Evolutionary conservation across 2,113 vertebrate genomes (phyloP).

Genomic region (Isurus oxyrinchus): DNA sequence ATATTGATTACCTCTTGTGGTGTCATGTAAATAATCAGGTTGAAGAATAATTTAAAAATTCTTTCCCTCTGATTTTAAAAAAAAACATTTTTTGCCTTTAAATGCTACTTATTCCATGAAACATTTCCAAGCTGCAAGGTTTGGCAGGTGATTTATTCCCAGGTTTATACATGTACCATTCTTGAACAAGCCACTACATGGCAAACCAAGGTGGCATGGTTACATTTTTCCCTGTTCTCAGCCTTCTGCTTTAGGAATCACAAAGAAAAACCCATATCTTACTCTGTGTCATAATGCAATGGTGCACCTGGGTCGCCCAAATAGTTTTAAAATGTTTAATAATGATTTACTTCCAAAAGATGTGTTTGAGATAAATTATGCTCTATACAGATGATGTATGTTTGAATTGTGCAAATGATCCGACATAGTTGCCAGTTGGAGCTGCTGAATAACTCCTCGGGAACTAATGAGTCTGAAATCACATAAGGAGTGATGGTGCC

Average conservation of each 20-base stretch:
- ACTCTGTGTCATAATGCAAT: too few relatives aligned
- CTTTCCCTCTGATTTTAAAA: background rate
- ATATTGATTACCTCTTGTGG: background rate
- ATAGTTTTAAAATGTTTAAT: background rate
- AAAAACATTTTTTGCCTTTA: background rate
- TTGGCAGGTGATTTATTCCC: background rate
- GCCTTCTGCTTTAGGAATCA: background rate
- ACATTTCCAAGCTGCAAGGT: background rate
- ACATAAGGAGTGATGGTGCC: background rate
- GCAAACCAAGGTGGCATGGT: background rate
- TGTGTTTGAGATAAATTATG: background rate
- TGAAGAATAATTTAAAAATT: background rate
- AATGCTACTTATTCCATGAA: background rate
- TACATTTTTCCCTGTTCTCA: background rate
- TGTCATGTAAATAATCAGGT: background rate
- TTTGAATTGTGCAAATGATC: background rate
- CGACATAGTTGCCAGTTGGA: background rate
- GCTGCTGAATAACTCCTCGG: background rate
- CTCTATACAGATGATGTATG: background rate
- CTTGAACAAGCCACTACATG: background rate
- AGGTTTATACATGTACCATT: background rate
- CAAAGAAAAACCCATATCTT: background rate
- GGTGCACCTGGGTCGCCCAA: background rate
- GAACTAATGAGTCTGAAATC: background rate
- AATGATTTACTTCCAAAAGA: background rate